phyloP scores from a whole-genome alignment of 1,140 invertebrate genomes.

The Lepidurus arcticus region DNA sequence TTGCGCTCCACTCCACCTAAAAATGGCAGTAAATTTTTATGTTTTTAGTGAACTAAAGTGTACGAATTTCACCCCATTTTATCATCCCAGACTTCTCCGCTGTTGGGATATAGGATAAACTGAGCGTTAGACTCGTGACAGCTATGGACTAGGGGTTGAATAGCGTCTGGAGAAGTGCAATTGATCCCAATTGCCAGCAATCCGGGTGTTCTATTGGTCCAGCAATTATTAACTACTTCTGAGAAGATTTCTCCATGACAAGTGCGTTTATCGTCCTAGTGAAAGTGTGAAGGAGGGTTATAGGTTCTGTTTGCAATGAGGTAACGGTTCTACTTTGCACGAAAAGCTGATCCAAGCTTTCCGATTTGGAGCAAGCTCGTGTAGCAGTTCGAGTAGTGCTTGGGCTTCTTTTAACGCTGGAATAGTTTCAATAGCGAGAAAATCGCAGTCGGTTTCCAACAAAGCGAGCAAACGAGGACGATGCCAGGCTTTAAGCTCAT shows the following conservation, averaged over 20 bases:
- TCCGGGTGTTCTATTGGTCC: constrained; percentile 57
- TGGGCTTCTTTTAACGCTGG: constrained; percentile 75
- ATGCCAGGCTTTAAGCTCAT: constrained; percentile 74
- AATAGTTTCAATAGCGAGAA: constrained; percentile 83
- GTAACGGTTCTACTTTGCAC: constrained; percentile 56
- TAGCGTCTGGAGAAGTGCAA: constrained; percentile 62
- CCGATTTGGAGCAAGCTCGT: constrained; percentile 58
- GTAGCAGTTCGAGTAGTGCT: constrained; percentile 66
- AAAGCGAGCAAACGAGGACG: constrained; percentile 65
- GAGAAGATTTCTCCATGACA: constrained; percentile 69
- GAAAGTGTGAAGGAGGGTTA: constrained; percentile 31
- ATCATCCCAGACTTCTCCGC: constrained; percentile 55
- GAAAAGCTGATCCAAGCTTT: constrained; percentile 82
- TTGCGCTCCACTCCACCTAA: background rate
- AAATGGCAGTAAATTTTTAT: constrained; percentile 41
- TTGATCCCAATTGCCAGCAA: constrained; percentile 78
- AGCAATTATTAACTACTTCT: constrained; percentile 56
- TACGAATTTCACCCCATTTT: constrained; percentile 46
- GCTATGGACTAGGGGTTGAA: constrained; percentile 52
- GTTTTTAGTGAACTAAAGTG: too few relatives aligned
- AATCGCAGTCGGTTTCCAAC: constrained; percentile 67
- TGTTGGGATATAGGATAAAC: constrained; percentile 67
- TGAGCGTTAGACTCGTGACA: constrained; percentile 50
- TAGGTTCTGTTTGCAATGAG: background rate
- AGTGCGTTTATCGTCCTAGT: constrained; percentile 57